phyloP scores from a whole-genome alignment of 1,140 invertebrate genomes.

The Nilaparvata lugens region DNA sequence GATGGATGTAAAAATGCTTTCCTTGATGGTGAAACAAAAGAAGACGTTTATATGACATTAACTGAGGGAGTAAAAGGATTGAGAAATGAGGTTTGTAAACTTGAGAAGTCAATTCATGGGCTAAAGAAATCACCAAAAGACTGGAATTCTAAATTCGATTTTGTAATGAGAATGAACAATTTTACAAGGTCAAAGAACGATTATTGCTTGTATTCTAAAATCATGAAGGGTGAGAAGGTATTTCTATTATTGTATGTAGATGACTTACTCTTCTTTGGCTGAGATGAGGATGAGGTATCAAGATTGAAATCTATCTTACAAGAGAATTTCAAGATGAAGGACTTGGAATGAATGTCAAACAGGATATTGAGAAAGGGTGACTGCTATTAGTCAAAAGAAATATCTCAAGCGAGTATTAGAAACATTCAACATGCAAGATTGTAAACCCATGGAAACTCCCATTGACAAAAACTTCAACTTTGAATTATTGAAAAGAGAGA shows the following conservation, averaged over 20 bases:
- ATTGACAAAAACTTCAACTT: no score
- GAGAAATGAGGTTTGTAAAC: slow-evolving; percentile 23
- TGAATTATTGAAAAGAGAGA: no score
- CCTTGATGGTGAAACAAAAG: slow-evolving; percentile 20
- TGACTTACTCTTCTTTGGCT: slow-evolving; percentile 30
- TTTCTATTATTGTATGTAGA: slow-evolving; percentile 33
- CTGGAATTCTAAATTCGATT: slow-evolving; percentile 26
- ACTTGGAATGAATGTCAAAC: no score
- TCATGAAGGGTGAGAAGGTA: background rate
- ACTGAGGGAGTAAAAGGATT: slow-evolving; percentile 14
- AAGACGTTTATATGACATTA: slow-evolving; percentile 20
- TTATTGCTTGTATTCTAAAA: slow-evolving; percentile 17
- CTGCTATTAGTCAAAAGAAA: no score
- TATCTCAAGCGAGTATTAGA: no score
- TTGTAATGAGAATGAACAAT: slow-evolving; percentile 18
- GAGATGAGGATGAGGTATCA: no score
- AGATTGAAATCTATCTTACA: no score
- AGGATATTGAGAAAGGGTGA: no score
- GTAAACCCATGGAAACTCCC: no score
- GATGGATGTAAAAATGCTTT: slow-evolving; percentile 17
- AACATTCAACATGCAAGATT: no score
- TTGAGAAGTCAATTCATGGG: slow-evolving; percentile 30
- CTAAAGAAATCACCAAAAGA: slow-evolving; percentile 27
- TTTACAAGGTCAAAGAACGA: slow-evolving; percentile 19
- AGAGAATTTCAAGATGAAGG: no score